A percentile compares a stretch with the other conserved stretches of the same genome.
Evolutionary conservation across 2,113 vertebrate species (phyloP).

Genomic region (Mesembrinibis cayennensis): DNA sequence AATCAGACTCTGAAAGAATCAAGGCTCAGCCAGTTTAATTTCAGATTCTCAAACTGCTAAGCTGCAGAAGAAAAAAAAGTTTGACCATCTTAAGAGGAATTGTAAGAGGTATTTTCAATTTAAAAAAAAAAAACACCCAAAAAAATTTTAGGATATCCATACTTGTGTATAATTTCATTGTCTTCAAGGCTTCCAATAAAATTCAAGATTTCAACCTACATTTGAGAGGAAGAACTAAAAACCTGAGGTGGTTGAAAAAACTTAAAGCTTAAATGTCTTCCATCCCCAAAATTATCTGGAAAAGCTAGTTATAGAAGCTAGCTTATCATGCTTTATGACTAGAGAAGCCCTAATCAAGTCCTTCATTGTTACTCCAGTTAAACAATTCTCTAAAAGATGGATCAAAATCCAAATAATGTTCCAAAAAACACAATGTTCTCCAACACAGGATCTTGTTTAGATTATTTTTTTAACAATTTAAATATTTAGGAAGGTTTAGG

Average conservation of each 20-base stretch:
- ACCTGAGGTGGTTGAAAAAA: not conserved
- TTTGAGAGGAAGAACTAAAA: not conserved
- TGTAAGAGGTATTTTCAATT: not conserved
- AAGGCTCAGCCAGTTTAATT: not conserved
- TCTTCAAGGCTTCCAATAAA: not conserved
- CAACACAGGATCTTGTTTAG: not conserved
- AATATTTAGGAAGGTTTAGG: not conserved
- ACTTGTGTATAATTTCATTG: not conserved
- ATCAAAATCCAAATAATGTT: constrained; percentile 1
- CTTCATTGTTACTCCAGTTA: not conserved
- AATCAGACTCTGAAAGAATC: not conserved
- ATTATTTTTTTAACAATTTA: not conserved
- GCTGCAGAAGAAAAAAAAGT: not conserved
- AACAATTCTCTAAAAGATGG: not conserved
- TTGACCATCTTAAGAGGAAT: not conserved
- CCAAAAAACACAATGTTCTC: not conserved
- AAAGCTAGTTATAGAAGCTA: not conserved
- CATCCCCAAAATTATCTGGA: not conserved
- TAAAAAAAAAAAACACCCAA: fast-evolving
- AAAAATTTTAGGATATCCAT: not conserved
- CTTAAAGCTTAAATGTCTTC: not conserved
- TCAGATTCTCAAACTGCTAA: not conserved
- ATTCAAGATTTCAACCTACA: not conserved
- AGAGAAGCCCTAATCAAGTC: not conserved
- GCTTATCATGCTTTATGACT: not conserved